Evolutionary conservation across 2,797 vertebrate genomes (phyloP).

Genomic region (Myiotriccus ornatus): DNA sequence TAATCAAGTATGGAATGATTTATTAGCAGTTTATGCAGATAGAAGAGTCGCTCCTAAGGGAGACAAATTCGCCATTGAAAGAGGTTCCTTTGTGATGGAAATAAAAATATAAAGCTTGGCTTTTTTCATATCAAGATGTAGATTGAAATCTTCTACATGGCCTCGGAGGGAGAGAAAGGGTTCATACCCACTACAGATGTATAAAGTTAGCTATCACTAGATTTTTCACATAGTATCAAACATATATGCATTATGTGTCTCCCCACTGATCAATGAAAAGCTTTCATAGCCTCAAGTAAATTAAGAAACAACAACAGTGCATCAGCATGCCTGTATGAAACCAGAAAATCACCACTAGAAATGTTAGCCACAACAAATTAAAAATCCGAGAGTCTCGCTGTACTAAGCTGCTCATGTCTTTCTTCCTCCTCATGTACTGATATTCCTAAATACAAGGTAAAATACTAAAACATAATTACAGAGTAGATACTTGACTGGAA

Average conservation of each 20-base stretch:
- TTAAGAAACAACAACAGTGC: background rate
- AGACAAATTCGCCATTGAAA: background rate
- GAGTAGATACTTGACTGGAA: background rate
- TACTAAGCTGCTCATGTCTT: background rate
- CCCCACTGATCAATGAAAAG: background rate
- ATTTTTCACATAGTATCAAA: background rate
- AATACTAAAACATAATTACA: background rate
- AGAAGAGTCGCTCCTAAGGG: background rate
- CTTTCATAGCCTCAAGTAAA: background rate
- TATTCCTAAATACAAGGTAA: background rate
- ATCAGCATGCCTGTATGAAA: background rate
- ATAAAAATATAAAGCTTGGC: background rate
- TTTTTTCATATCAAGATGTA: background rate
- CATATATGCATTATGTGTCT: background rate
- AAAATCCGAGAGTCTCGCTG: background rate
- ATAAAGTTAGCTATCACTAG: background rate
- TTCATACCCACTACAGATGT: background rate
- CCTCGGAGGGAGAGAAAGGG: background rate
- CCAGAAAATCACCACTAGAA: background rate
- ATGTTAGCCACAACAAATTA: background rate
- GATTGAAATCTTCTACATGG: background rate
- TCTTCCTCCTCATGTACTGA: background rate
- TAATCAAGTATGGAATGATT: conserved; percentile 18
- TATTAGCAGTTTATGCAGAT: conserved; percentile 24
- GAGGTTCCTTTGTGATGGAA: background rate